Evolutionary conservation across 37 sponge, comb jelly and placozoan genomes (phyloP).

Genomic region (Petrosia ficiformis): DNA sequence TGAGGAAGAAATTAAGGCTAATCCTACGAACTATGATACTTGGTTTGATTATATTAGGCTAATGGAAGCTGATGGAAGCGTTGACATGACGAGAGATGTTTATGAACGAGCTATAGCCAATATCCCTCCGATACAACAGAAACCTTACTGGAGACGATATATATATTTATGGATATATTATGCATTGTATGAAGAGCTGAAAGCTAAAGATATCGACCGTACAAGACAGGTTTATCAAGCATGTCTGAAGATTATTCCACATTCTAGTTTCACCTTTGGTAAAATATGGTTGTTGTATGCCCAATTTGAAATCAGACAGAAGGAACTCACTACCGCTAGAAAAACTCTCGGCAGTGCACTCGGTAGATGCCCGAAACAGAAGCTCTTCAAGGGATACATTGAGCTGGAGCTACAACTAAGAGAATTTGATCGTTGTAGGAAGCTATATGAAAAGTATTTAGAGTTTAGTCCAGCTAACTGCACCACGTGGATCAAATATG

Average conservation of each 20-base stretch:
- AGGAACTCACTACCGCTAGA: conserved; percentile 79
- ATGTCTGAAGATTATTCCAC: conserved; percentile 87
- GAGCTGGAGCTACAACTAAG: conserved; percentile 95
- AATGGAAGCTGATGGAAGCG: conserved; percentile 74
- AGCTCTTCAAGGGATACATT: conserved; percentile 93
- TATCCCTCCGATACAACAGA: conserved; percentile 88
- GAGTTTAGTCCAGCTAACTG: conserved; percentile 82
- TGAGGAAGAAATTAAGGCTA: conserved; percentile 91
- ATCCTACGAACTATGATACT: conserved; percentile 95
- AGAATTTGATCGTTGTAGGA: conserved; percentile 96
- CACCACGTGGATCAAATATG: conserved; percentile 95
- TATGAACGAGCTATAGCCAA: conserved; percentile 98
- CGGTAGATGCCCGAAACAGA: conserved; percentile 95
- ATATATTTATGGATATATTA: conserved; percentile 99
- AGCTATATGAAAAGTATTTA: conserved; percentile 97
- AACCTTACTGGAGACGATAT: conserved; percentile 92
- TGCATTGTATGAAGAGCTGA: conserved; percentile 95
- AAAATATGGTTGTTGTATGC: conserved; percentile 97
- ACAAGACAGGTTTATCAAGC: conserved; percentile 91
- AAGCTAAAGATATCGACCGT: conserved; percentile 80
- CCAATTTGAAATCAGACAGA: conserved; percentile 95
- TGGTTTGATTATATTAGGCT: conserved; percentile 97
- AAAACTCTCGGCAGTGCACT: conserved; percentile 90
- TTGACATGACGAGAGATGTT: conserved; percentile 85
- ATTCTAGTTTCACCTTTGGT: conserved; percentile 94